Base-by-base conservation (phyloP, 2,797 vertebrate species). In the Sebastes cheni region DNA sequence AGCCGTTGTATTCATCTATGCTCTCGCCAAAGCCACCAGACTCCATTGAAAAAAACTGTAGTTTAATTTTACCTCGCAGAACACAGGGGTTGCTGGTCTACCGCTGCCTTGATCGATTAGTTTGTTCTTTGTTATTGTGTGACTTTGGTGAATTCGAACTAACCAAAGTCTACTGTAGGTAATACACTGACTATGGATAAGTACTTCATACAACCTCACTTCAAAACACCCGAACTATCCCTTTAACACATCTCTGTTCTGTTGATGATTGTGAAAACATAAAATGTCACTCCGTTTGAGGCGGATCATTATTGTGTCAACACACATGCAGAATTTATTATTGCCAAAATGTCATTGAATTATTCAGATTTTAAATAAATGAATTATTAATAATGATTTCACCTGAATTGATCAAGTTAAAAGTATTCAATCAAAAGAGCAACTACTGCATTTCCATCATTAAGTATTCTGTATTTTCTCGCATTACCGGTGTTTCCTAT, bases 101-200 rank as follows among this genome's bases (percentile, higher is more conserved):
- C 0, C 42, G 42, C 42, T 46, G 42, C 42, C 16, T 7, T 46
- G 42, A 46, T 46, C 42, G 42, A 0, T 18, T 46, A 46, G 39
- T 42, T 42, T 42, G 39, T 42, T 42, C 0, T 42, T 0, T 42
- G 39, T 42, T 42, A 16, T 42, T 16, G 14, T 42, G 14, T 42
- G 36, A 39, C 14, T 42, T 42, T 42, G 39, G 39, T 42, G 39
- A 42, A 42, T 42, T 16, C 39, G 6, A 42, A 42, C 39, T 42
- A 42, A 42, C 39, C 39, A 42, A 42, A 42, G 42, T 16, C 42
- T 46, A 46, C 42, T 46, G 0, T 2, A 46, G 42, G 39, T 42
- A 42, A 42, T 16, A 42, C 39, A 42, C 39, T 0, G 6, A 42
- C 6, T 42, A 42, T 0, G 39, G 0, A 46, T 46, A 46, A 46